Percentiles rank a stretch among this genome's conserved stretches.
phyloP scores from a whole-genome alignment of 2,888 invertebrate species.

The Drosophila hamatofila region DNA sequence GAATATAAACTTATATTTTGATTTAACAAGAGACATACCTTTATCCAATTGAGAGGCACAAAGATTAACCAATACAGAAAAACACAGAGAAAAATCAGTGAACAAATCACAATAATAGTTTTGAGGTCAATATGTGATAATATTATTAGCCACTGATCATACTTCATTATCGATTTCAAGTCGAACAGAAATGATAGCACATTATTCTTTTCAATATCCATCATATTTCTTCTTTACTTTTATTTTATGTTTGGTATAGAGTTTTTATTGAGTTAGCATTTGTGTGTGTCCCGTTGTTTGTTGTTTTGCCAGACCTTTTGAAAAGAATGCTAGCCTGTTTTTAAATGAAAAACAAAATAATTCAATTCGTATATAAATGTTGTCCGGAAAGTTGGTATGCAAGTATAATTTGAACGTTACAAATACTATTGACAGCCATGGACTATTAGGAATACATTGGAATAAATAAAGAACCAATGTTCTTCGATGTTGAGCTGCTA shows the following conservation, averaged over 20 bases:
- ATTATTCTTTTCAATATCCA: constrained; percentile 5
- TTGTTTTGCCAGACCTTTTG: not conserved
- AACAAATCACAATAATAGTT: not conserved
- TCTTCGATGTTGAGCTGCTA: not conserved
- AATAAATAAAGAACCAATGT: not conserved
- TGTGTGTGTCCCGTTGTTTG: constrained; percentile 1
- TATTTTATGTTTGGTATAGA: not conserved
- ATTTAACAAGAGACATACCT: constrained; percentile 59
- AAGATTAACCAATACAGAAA: constrained; percentile 71
- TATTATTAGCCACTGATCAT: constrained; percentile 20
- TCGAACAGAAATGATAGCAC: not conserved
- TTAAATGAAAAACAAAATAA: constrained; percentile 9
- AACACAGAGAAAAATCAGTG: constrained; percentile 11
- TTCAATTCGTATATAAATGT: constrained; percentile 14
- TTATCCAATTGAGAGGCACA: constrained; percentile 72
- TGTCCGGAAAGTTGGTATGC: constrained; percentile 1
- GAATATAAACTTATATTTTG: not conserved
- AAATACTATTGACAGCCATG: not conserved
- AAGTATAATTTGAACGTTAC: constrained; percentile 4
- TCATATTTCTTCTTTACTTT: not conserved
- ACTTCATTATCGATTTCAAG: constrained; percentile 15
- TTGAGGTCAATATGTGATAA: not conserved
- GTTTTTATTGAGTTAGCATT: not conserved
- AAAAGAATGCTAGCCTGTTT: constrained; percentile 1
- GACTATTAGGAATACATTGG: constrained; percentile 5